Evolutionary conservation across 2,113 vertebrate species (phyloP).

Genomic region (Okapia johnstoni): DNA sequence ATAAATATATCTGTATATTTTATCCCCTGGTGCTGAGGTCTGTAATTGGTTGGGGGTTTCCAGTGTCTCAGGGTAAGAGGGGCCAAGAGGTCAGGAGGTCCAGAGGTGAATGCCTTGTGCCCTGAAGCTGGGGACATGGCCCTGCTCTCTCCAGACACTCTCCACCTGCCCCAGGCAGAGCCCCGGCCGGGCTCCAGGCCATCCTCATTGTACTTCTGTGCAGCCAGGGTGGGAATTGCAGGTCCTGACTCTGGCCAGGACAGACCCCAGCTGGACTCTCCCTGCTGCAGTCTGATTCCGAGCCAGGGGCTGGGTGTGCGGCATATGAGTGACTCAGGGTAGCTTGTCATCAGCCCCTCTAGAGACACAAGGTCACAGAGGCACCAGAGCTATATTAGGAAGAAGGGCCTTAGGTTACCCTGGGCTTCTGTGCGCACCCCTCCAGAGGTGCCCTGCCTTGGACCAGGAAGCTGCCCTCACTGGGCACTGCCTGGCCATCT

Average conservation of each 20-base stretch:
- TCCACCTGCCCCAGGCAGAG: neutral
- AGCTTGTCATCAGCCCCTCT: neutral
- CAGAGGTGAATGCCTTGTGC: neutral
- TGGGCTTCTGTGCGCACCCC: neutral
- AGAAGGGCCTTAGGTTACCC: neutral
- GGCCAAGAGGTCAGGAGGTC: neutral
- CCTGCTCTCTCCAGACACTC: neutral
- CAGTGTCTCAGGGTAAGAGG: neutral
- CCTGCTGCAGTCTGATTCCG: neutral
- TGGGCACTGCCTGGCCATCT: neutral
- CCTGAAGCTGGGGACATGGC: neutral
- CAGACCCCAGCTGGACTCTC: neutral
- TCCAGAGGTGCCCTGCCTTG: neutral
- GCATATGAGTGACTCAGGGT: neutral
- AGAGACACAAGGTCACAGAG: neutral
- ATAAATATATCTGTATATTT: conserved; percentile 76
- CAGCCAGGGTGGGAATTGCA: neutral
- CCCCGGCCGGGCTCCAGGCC: neutral
- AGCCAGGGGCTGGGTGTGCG: neutral
- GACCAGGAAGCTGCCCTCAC: neutral
- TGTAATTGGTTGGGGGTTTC: neutral
- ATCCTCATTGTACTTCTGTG: neutral
- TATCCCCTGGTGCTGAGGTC: conserved; percentile 27
- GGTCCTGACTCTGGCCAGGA: neutral
- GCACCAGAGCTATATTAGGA: neutral